Base-by-base conservation (phyloP, 2,888 invertebrate species). In the Cheilosia vulpina region DNA sequence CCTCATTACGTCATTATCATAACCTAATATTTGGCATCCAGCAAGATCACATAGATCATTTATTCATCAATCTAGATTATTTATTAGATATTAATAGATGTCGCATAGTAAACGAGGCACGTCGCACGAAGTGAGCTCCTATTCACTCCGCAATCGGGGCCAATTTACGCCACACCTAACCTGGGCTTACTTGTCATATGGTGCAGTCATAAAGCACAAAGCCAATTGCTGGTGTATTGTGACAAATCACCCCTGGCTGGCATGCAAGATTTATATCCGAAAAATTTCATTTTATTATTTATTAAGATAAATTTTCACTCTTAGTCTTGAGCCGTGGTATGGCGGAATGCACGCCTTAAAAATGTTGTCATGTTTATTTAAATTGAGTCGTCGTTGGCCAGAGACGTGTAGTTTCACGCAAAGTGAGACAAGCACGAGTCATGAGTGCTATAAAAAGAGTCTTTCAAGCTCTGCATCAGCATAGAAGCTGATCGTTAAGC, bases 321-420 rank as follows among this genome's bases (percentile, higher is more conserved):
- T 50, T 47, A 75, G 43, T 52, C 41, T 69, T 41, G 52, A 57
- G 57, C 58, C 24, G 31, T 15, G 17, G 4, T 27, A 15, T 21
- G 52, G 15, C n/a, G 41, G 75, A 71, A 81, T 76, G 76, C 81
- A 76, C 81, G 27, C 81, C 76, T 81, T 81, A 21, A 63, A 76
- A 71, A 76, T 71, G 53, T 71, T 63, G 57, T 76, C 76, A 75
- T 81, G 80, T 75, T 81, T 81, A 81, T 81, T 81, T 62, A 75
- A 81, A 81, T 81, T 47, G 57, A 75, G 62, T 63, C 63, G 80
- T 63, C 58, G 75, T 81, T 55, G 31, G 47, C 50, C 75, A 27
- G 17, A 68, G 68, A 81, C 38, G 68, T 68, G 68, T 63, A 62
- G 47, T 52, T 55, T 72, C 53, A 34, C 47, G 24, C 27, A 27